These are phyloP conservation scores for Melanophora roralis DNA, from an alignment of 2,888 invertebrate species.

Conservation along the genomic window DNA sequence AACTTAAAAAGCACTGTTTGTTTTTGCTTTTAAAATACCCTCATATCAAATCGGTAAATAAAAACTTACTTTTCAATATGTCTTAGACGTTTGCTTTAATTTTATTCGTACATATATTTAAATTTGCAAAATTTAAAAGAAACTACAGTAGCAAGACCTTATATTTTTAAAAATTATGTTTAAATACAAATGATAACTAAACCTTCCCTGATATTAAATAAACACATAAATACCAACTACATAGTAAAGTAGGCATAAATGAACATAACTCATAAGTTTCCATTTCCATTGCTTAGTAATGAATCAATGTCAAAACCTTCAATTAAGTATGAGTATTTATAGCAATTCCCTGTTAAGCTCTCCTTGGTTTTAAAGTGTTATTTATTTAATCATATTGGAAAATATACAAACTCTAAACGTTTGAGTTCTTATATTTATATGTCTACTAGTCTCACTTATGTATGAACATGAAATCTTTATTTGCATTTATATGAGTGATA, in stretches of 20 bases:
- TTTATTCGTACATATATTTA: background rate
- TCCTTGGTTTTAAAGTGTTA: background rate
- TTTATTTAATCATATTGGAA: no score
- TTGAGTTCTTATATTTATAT: no score
- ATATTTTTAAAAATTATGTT: no score
- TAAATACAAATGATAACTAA: no score
- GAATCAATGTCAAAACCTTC: slow-evolving; percentile 54
- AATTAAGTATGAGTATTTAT: slow-evolving; percentile 41
- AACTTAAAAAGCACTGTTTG: no score
- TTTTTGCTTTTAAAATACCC: no score
- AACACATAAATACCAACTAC: no score
- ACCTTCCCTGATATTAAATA: no score
- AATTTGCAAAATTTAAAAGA: no score
- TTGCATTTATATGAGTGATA: slow-evolving; percentile 23
- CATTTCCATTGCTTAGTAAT: slow-evolving; percentile 43
- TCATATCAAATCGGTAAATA: background rate
- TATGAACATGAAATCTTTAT: background rate
- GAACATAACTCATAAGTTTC: background rate
- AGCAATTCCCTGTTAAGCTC: background rate
- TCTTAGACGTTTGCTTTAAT: background rate
- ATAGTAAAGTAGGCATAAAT: background rate
- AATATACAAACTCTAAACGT: background rate
- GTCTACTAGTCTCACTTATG: no score
- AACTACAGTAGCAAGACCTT: no score
- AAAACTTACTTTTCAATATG: background rate